A percentile compares a stretch with the other conserved stretches of the same genome.
Conservation (phyloP, 2,797 vertebrate species). For the Myotis daubentonii region DNA sequence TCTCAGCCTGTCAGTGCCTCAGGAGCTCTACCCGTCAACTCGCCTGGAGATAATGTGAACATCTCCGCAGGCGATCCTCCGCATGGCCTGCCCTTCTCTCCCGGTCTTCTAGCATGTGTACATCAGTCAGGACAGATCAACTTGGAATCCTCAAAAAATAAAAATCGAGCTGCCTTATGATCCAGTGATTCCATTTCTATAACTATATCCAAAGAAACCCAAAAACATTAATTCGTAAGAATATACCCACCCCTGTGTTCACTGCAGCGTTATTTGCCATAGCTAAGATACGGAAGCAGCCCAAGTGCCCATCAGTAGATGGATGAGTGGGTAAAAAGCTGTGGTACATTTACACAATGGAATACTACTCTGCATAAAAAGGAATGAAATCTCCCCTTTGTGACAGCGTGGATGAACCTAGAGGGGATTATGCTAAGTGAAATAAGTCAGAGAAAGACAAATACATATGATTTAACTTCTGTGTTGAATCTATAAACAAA, state of each 20-base stretch:
- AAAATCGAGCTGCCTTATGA: neutral
- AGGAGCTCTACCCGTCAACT: neutral
- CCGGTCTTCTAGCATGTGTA: too few relatives aligned
- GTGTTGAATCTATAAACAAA: neutral
- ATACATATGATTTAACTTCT: neutral
- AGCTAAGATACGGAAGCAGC: neutral
- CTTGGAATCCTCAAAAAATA: neutral
- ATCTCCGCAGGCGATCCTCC: neutral
- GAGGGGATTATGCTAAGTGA: neutral
- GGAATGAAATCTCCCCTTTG: neutral
- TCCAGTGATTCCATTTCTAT: neutral
- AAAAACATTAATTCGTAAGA: neutral
- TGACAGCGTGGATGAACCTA: neutral
- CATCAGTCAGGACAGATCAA: neutral
- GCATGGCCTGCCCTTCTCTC: neutral
- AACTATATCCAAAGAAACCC: neutral
- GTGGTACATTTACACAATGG: neutral
- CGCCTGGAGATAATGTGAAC: neutral
- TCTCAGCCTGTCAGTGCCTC: neutral
- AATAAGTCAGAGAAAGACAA: neutral
- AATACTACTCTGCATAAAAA: neutral
- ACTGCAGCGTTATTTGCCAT: neutral
- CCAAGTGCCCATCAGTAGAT: too few relatives aligned
- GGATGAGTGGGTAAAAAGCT: neutral
- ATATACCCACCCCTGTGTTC: neutral